Conservation (phyloP, 23 tunicate species). For the Ascidia mentula region DNA sequence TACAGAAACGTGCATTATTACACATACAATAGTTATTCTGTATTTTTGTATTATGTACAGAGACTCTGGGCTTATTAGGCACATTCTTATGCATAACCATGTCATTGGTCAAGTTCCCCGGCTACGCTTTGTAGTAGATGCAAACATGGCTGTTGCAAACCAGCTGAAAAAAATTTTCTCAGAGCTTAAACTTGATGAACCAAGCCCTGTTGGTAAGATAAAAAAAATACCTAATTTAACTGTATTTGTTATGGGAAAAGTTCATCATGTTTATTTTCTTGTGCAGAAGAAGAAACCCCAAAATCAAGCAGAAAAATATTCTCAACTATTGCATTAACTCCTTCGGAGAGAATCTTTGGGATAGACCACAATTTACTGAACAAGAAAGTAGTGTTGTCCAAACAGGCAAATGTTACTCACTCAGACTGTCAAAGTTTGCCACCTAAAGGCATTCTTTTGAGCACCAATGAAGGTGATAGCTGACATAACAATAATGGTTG, state of each 20-base stretch:
- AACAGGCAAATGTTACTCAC: background rate
- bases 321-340: background rate
- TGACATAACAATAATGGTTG: background rate
- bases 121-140: constrained; percentile 18
- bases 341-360: background rate
- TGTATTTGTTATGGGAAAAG: too few species aligned
- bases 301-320: background rate
- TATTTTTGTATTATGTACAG: constrained; percentile 12
- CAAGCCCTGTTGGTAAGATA: background rate
- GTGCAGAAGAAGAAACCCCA: background rate
- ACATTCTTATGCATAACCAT: constrained; percentile 42
- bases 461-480: background rate
- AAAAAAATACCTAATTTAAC: too few species aligned
- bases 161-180: constrained; percentile 25
- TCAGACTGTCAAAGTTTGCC: background rate
- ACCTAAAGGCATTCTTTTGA: background rate
- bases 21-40: too few species aligned
- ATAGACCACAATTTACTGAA: background rate
- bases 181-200: constrained; percentile 1
- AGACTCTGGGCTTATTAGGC: constrained; percentile 26
- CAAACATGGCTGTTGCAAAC: background rate
- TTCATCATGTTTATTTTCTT: background rate
- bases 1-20: background rate
- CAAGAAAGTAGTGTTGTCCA: background rate
- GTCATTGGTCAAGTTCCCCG: constrained; percentile 52